Evolutionary conservation across 2,888 invertebrate genomes (phyloP), one percentile per base, ranked within the genome.

Genomic region (Coelogynopora nodosa): DNA sequence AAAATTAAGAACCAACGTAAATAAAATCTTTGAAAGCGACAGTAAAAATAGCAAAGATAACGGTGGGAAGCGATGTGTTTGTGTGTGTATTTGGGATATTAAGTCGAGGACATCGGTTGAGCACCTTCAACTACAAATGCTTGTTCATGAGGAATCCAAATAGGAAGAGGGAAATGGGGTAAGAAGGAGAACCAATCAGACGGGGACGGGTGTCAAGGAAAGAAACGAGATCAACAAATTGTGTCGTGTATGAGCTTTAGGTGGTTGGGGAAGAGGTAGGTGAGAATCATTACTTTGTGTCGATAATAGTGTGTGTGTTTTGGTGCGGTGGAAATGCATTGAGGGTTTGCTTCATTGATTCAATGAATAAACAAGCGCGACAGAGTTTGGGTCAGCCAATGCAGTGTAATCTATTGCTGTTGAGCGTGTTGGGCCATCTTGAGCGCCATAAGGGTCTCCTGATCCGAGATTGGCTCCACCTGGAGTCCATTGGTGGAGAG

Each of bases 21-120:
- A 74, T 74, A 74, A 74, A 74, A 74, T 74, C 74, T 74, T 74
- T 74, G 74, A 74, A 74, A 74, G 74, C 74, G 74, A 74, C 74
- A 74, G 74, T 74, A 74, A 74, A 74, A 74, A 74, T 74, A 74
- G 74, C 74, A 23, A 74, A 23, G 23, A 74, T 74, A 74, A 74
- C 74, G 74, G 74, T 74, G 74, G 74, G 74, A 74, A 74, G 74
- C 74, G 74, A 26, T 74, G 74, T 74, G 27, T 74, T 74, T 74
- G 49, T 18, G 49, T 49, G 49, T 49, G 18, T 49, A 49, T 49
- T 5, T 5, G 18, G 5, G 5, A 18, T 49, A 18, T 49, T 5
- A 10, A 23, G 5, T 74, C 5, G 5, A 74, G 74, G 74, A 26
- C 2, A 74, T 74, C 2, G 5, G 18, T 74, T 74, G 74, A 74